phyloP scores from a whole-genome alignment of 2,888 invertebrate species.

The Dolichopus griseipennis region DNA sequence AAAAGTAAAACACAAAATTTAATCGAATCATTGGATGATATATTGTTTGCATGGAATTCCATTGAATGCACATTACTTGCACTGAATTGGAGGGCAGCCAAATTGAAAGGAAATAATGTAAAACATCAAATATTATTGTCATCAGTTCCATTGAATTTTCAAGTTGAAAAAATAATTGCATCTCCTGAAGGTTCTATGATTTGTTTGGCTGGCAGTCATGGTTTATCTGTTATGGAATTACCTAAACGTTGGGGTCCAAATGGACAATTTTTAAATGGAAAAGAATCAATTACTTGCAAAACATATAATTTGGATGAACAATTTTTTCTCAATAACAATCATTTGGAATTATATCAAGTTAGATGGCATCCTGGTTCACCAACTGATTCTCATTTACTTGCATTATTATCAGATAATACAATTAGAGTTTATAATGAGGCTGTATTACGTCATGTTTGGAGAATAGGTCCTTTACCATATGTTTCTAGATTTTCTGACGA shows the following conservation, averaged over 20 bases:
- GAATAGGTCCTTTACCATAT: constrained; percentile 44
- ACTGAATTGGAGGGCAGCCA: constrained; percentile 47
- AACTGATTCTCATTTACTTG: constrained; percentile 63
- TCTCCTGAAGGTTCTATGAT: constrained; percentile 57
- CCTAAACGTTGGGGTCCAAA: constrained; percentile 60
- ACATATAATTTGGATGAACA: constrained; percentile 64
- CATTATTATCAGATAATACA: constrained; percentile 77
- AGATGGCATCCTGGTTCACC: constrained; percentile 82
- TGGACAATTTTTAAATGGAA: constrained; percentile 56
- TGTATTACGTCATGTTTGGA: constrained; percentile 45
- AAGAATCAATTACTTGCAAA: constrained; percentile 54
- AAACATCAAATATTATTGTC: constrained; percentile 54
- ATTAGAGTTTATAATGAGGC: constrained; percentile 39
- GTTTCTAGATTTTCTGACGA: constrained; percentile 30
- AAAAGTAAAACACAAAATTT: constrained; percentile 48
- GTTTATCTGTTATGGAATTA: constrained; percentile 57
- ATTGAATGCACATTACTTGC: constrained; percentile 49
- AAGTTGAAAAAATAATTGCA: constrained; percentile 53
- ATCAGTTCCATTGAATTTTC: constrained; percentile 54
- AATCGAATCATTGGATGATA: constrained; percentile 51
- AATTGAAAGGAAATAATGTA: constrained; percentile 38
- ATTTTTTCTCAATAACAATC: constrained; percentile 58
- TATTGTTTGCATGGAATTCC: constrained; percentile 55
- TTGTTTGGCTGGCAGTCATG: constrained; percentile 55
- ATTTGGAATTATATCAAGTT: constrained; percentile 62